Conservation (phyloP, 2,113 vertebrate genomes). For the Panurus biarmicus region DNA sequence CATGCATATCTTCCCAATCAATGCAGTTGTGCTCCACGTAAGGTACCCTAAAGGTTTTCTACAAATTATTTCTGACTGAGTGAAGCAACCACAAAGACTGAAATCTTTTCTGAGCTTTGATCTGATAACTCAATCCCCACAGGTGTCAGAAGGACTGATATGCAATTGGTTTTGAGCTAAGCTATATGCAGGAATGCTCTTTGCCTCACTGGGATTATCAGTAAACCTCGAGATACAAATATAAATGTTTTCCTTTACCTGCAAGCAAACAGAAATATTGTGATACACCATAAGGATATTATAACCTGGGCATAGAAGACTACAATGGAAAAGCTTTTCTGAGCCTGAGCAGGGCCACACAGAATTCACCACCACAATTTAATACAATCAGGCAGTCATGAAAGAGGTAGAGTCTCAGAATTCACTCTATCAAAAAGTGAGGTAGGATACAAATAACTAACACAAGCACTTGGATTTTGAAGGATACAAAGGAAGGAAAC, state of each 20-base stretch:
- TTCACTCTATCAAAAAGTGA: neutral
- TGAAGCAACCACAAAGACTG: neutral
- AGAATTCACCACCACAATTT: neutral
- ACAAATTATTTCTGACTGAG: slow-evolving; percentile 28
- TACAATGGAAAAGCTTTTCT: neutral
- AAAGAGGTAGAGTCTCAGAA: neutral
- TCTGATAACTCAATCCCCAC: neutral
- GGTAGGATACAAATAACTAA: neutral
- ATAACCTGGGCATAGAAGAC: neutral
- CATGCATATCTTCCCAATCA: slow-evolving; percentile 20
- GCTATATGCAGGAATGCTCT: neutral
- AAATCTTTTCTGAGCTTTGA: slow-evolving; percentile 5
- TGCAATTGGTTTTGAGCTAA: neutral
- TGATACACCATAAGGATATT: neutral
- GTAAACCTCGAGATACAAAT: neutral
- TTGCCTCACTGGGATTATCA: neutral
- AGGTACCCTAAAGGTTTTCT: slow-evolving; percentile 3
- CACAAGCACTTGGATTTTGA: neutral
- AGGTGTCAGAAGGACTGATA: slow-evolving; percentile 6
- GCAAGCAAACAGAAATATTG: neutral
- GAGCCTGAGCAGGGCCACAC: neutral
- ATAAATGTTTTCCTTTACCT: neutral
- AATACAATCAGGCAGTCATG: neutral
- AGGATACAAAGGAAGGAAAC: neutral
- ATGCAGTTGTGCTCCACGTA: neutral